phyloP scores from a whole-genome alignment of 1,140 invertebrate genomes.

The Stratiolaelaps scimitus region DNA sequence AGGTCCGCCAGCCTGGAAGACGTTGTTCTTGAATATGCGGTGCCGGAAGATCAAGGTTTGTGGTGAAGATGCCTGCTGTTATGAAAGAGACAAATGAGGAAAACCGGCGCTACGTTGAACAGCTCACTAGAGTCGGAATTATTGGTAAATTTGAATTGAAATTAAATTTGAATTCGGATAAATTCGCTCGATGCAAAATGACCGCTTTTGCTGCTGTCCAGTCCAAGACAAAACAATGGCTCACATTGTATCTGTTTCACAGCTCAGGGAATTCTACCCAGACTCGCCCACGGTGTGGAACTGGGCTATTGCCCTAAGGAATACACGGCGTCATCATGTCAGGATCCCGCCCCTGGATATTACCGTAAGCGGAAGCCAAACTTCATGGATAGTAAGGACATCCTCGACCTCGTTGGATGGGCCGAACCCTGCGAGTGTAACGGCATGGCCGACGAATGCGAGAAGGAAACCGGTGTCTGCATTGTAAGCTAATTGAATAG shows the following conservation, averaged over 20 bases:
- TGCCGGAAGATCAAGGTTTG: slow-evolving; percentile 36
- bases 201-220: no score
- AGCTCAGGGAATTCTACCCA: slow-evolving; percentile 31
- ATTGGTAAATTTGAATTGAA: neutral
- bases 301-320: slow-evolving; percentile 66
- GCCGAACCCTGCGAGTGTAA: slow-evolving; percentile 69
- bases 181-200: no score
- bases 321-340: slow-evolving; percentile 68
- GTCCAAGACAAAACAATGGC: neutral
- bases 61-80: neutral
- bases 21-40: slow-evolving; percentile 5
- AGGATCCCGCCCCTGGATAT: slow-evolving; percentile 70
- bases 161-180: neutral
- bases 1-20: slow-evolving; percentile 37
- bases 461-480: slow-evolving; percentile 73
- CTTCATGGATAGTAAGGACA: slow-evolving; percentile 49
- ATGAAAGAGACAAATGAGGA: neutral
- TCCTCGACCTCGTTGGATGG: slow-evolving; percentile 59
- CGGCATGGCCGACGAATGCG: slow-evolving; percentile 59
- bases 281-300: slow-evolving; percentile 70
- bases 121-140: neutral
- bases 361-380: slow-evolving; percentile 54
- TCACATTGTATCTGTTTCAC: no score
- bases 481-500: slow-evolving; percentile 47
- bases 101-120: neutral